Evolutionary conservation across 2,113 vertebrate genomes (phyloP), one percentile per base, ranked within the genome.

Genomic region (Oryzias melastigma): DNA sequence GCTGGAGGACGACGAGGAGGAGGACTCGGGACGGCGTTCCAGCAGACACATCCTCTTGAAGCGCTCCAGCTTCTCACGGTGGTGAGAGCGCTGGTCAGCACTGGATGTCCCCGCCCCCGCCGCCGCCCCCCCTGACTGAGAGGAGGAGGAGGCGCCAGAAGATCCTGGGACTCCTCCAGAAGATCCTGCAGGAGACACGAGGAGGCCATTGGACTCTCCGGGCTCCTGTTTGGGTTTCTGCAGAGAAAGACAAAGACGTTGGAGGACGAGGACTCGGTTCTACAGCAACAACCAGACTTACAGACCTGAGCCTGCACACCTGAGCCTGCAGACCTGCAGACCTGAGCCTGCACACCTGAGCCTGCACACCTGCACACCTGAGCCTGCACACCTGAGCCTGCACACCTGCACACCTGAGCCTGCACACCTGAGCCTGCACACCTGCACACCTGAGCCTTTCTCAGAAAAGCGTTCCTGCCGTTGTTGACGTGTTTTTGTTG

Each of bases 11-110:
- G 92, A 94, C 0, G 94, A 95, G 5, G 92, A 91, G 2, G 92
- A 93, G 1, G 93, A 94, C 29, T 91, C 89, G 0, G 91, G 91
- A 7, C 92, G 92, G 1, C 95, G 92, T 84, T 96, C 94, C 74
- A 96, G 79, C 54, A 95, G 87, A 72, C 95, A 96, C 95, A 96
- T 96, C 65, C 93, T 90, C 85, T 95, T 95, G 58, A 96, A 96
- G 19, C 94, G 92, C 69, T 96, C 95, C 17, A 96, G 88, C 50
- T 96, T 96, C 89, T 96, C 95, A 0, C 95, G 71, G 80, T 96
- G 94, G 18, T 94, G 93, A 0, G 93, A 93, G 0, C 93, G 91
- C 78, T 91, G 93, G 59, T 94, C 92, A 5, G 12, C 91, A 19
- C 84, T 88, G 1, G 89, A 76, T 3, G 75, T 29, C 6, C 63